phyloP scores from a whole-genome alignment of 37 sponge, comb jelly and placozoan genomes.

The Amphimedon queenslandica region DNA sequence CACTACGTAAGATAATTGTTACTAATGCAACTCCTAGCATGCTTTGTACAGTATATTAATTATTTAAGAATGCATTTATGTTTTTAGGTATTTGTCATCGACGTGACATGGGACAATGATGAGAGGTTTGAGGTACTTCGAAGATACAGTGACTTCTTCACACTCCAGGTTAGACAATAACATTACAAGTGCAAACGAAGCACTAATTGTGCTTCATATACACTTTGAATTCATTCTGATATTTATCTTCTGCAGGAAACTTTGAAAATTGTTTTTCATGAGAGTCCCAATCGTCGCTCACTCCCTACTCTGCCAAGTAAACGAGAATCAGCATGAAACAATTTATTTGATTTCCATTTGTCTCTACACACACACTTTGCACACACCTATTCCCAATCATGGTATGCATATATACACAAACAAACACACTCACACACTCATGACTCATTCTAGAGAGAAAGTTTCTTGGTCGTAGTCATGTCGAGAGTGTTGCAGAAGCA shows the following conservation, averaged over 20 bases:
- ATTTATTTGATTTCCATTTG: no score
- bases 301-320: constrained; percentile 10
- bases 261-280: background rate
- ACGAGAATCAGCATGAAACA: no score
- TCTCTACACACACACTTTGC: no score
- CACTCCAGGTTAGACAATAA: constrained; percentile 53
- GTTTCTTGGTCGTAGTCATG: constrained; percentile 74
- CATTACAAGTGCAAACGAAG: background rate
- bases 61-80: background rate
- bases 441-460: constrained; percentile 62
- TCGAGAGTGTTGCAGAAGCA: constrained; percentile 77
- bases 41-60: background rate
- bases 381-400: no score
- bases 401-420: no score
- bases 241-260: background rate
- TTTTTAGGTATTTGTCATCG: constrained; percentile 70
- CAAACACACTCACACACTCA: no score
- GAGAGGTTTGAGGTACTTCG: constrained; percentile 61
- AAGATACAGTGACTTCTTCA: constrained; percentile 82
- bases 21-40: no score
- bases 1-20: constrained; percentile 58
- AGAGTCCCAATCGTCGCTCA: no score
- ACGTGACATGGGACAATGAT: constrained; percentile 67
- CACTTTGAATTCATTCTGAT: no score
- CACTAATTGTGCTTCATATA: background rate